Base-by-base conservation (phyloP, 2,113 vertebrate genomes). In the Sitta europaea region DNA sequence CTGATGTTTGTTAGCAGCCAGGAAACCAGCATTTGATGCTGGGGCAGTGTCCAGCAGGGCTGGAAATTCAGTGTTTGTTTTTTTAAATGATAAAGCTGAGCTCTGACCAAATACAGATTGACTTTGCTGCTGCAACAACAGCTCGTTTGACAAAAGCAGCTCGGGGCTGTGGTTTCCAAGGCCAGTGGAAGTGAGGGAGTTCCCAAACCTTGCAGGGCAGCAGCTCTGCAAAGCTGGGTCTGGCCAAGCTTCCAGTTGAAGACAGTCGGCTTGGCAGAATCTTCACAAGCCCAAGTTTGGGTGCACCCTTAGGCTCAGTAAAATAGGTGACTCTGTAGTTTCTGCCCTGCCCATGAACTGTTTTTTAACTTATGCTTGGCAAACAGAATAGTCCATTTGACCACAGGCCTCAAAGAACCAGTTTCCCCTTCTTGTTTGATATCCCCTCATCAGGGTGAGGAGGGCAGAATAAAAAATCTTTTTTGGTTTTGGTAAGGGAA, bases 101-200 rank as follows among this genome's bases (percentile, higher is more conserved):
- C 85, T 90, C 94, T 96, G 95, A 93, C 62, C 90, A 94, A 92
- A 93, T 47, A 91, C 87, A 94, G 95, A 92, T 91, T 94, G 94
- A 65, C 55, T 96, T 89, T 47, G 1, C 22, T 80, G 87, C 76
- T 74, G 57, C 59, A 77, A 11, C 36, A 40, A 33, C 11, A 13
- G 65, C 58, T 93, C 0, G 0, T 63, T 92, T 94, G 71, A 75
- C 58, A 65, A 79, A 88, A 70, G 76, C 71, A 87, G 47, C 57
- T 53, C 15, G 4, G 67, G 35, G 55, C 78, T 93, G 62, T 79
- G n/a, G 29, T 80, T 95, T 78, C 73, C 85, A 92, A 80, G 65
- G 92, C 51, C 51, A 16, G 78, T 88, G 90, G 88, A 77, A 94
- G 48, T 38, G 75, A 67, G 21, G 8, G 43, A 86, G 59, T 70